A percentile compares a stretch with the other conserved stretches of the same genome.
Conservation (phyloP, 2,113 vertebrate species). For the Saccopteryx bilineata region DNA sequence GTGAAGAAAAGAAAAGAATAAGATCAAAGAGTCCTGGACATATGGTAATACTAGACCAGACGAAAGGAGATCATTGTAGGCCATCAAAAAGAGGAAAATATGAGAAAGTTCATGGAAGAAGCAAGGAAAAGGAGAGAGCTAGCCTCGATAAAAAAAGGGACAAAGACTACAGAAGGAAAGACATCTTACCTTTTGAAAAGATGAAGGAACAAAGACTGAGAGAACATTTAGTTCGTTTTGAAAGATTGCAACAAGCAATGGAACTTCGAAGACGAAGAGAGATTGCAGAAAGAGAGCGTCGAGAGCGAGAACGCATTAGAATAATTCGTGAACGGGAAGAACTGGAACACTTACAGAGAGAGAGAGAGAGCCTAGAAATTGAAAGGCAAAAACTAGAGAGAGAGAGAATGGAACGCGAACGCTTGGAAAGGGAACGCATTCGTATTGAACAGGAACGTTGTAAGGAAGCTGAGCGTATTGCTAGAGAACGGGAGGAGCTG, state of each 20-base stretch:
- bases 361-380: slow-evolving; percentile 96
- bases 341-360: slow-evolving; percentile 95
- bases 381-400: slow-evolving; percentile 97
- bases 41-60: slow-evolving; percentile 90
- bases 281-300: slow-evolving; percentile 93
- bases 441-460: slow-evolving; percentile 91
- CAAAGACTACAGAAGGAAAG: slow-evolving; percentile 91
- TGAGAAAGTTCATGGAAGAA: slow-evolving; percentile 92
- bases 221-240: slow-evolving; percentile 94
- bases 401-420: too few species aligned
- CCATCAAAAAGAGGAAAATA: slow-evolving; percentile 93
- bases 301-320: slow-evolving; percentile 94
- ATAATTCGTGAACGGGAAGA: slow-evolving; percentile 96
- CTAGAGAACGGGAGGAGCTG: slow-evolving; percentile 95
- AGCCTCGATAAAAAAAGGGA: slow-evolving; percentile 91
- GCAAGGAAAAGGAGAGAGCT: slow-evolving; percentile 91
- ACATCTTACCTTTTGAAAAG: slow-evolving; percentile 97
- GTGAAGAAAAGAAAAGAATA: slow-evolving; percentile 94
- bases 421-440: too few species aligned
- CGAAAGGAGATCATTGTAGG: slow-evolving; percentile 93
- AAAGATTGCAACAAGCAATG: slow-evolving; percentile 93
- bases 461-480: slow-evolving; percentile 96
- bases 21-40: slow-evolving; percentile 94
- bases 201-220: slow-evolving; percentile 97
- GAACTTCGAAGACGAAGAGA: slow-evolving; percentile 96